Evolutionary conservation across 2,888 invertebrate species (phyloP).

Genomic region (Ichneumon xanthorius): DNA sequence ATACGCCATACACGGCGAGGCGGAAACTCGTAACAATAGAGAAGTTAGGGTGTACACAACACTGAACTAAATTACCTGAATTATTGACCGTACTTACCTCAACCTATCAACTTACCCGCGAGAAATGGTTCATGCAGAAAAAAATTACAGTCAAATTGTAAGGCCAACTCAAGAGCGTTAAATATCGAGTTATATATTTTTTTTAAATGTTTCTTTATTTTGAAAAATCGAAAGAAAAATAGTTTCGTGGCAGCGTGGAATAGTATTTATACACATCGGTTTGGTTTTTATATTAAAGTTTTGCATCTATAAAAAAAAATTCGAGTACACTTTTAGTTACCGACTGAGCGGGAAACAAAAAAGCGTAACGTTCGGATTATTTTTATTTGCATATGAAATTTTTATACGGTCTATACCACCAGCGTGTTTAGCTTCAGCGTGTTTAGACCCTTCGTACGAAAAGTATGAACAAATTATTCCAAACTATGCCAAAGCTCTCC

Average conservation of each 20-base stretch:
- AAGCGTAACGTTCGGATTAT: too few relatives aligned
- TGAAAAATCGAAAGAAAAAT: too few relatives aligned
- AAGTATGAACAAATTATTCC: not conserved
- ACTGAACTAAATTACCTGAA: constrained; percentile 44
- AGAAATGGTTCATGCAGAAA: constrained; percentile 20
- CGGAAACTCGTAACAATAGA: constrained; percentile 37
- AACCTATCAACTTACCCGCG: constrained; percentile 17
- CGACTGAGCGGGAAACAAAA: too few relatives aligned
- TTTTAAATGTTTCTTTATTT: too few relatives aligned
- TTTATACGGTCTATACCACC: not conserved
- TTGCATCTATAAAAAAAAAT: too few relatives aligned
- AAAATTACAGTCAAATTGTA: not conserved
- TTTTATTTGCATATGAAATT: too few relatives aligned
- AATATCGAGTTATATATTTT: too few relatives aligned
- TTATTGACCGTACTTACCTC: constrained; percentile 34
- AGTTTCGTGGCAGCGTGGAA: too few relatives aligned
- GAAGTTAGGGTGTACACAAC: constrained; percentile 11
- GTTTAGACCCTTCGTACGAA: not conserved
- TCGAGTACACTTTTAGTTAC: too few relatives aligned
- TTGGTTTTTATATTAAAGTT: too few relatives aligned
- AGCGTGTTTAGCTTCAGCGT: not conserved
- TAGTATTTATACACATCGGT: too few relatives aligned
- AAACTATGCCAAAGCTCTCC: not conserved
- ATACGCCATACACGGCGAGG: not conserved
- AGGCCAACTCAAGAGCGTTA: too few relatives aligned